Evolutionary conservation across 2,888 invertebrate species (phyloP), one percentile per base, ranked within the genome.

Genomic region (Ganaspis brasiliensis): DNA sequence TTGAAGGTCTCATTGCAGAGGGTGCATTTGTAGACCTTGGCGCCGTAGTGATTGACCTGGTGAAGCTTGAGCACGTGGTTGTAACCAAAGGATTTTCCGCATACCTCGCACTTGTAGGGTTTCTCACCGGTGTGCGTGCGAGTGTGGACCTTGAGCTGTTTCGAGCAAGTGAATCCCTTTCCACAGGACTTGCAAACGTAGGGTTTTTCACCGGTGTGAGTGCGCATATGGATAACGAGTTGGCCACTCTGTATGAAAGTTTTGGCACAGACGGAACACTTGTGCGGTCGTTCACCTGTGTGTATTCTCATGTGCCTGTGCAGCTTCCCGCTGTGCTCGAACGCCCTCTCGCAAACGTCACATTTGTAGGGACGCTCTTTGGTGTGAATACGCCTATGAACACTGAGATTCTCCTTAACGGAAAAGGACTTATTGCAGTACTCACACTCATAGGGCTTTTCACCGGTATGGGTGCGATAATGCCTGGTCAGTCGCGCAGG

Each of bases 221-320:
- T 97, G 72, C 97, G 93, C 93, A 97, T 96, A 90, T 98, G 98
- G 83, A 97, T 97, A 1, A 98, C 97, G 85, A 98, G 92, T 88
- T 98, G 97, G 0, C 97, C 97, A 12, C 97, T 97, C 90, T 98
- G 97, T 74, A 97, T 97, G 89, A 98, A 97, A 0, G 97, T 97
- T 91, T 97, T 97, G 79, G 95, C 94, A 90, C 97, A 98, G 57
- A 97, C 95, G 26, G 95, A 95, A 88, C 97, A 98, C 86, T 97
- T 96, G 92, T 98, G 97, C 0, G 97, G 97, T 49, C 97, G 94
- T 90, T 97, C 97, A 2, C 97, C 96, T 0, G 97, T 97, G 89
- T 98, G 97, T 85, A 97, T 97, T 78, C 97, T 93, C 94, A 97
- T 97, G 91, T 98, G 98, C 31, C 97, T 94, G 89, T 97, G 97